phyloP scores from a whole-genome alignment of 1,140 invertebrate genomes.

The Plodia interpunctella region DNA sequence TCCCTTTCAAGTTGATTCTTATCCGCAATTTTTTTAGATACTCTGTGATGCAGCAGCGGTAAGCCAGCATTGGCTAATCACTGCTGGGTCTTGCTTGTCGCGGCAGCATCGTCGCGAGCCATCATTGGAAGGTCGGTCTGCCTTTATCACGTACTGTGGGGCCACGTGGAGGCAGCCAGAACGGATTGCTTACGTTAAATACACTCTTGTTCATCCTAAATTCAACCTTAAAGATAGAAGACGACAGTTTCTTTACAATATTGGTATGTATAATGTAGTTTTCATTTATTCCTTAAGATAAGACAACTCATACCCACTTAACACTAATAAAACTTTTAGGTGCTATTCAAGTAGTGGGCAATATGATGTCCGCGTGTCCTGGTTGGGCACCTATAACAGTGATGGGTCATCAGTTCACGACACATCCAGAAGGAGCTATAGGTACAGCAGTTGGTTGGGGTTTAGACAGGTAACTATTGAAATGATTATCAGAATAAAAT shows the following conservation, averaged over 20 bases:
- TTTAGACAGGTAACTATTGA: conserved; percentile 43
- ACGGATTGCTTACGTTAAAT: conserved; percentile 52
- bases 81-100: conserved; percentile 50
- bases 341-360: conserved; percentile 47
- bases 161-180: conserved; percentile 45
- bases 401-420: conserved; percentile 51
- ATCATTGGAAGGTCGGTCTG: conserved; percentile 32
- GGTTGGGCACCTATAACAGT: conserved; percentile 49
- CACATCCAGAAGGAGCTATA: conserved; percentile 25
- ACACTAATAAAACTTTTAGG: conserved; percentile 29
- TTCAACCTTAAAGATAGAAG: conserved; percentile 32
- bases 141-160: conserved; percentile 55
- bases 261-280: conserved; percentile 30
- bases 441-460: conserved; percentile 57
- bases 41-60: conserved; percentile 57
- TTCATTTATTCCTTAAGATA: too few species aligned
- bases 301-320: too few species aligned
- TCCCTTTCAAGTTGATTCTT: too few species aligned
- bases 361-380: conserved; percentile 44
- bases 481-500: not conserved
- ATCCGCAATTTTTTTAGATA: conserved; percentile 34
- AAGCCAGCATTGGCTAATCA: conserved; percentile 56
- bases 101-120: conserved; percentile 32
- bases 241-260: conserved; percentile 50
- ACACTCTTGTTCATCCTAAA: conserved; percentile 49